Conservation (phyloP, 1,140 invertebrate species). For the Parapsyche elsis region DNA sequence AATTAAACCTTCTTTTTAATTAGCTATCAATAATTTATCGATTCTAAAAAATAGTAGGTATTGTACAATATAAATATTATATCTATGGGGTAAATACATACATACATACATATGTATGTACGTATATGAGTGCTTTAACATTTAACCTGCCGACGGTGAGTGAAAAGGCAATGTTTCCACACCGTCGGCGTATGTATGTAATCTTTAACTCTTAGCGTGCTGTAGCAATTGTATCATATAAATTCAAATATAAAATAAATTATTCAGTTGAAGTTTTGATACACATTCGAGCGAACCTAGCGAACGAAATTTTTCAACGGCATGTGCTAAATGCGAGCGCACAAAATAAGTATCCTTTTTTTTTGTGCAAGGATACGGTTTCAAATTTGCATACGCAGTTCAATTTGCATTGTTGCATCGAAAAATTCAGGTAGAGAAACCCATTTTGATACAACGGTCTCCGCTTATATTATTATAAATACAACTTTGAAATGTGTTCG, state of each 20-base stretch:
- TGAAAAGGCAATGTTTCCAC: background rate
- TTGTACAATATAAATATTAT: too few relatives aligned
- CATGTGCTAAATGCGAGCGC: background rate
- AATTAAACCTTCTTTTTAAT: too few relatives aligned
- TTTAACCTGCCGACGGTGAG: background rate
- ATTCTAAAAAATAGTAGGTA: too few relatives aligned
- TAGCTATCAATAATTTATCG: too few relatives aligned
- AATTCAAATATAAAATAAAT: background rate
- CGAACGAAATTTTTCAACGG: too few relatives aligned
- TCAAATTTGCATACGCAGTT: constrained; percentile 50
- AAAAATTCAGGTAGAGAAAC: constrained; percentile 41
- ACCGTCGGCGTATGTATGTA: constrained; percentile 3
- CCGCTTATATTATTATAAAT: constrained; percentile 12
- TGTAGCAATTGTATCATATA: background rate
- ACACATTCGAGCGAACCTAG: too few relatives aligned
- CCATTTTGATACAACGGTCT: constrained; percentile 49
- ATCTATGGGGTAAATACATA: too few relatives aligned
- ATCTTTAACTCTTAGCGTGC: background rate
- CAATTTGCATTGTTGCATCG: constrained; percentile 44
- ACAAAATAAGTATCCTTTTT: background rate
- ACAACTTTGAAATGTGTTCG: constrained; percentile 36
- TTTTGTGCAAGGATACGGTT: background rate
- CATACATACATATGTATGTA: too few relatives aligned
- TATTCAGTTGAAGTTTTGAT: too few relatives aligned
- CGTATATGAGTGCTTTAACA: too few relatives aligned